Percentiles rank a stretch among this genome's conserved stretches.
phyloP scores from a whole-genome alignment of 2,888 invertebrate genomes.

The Hydroisotoma schaefferi region DNA sequence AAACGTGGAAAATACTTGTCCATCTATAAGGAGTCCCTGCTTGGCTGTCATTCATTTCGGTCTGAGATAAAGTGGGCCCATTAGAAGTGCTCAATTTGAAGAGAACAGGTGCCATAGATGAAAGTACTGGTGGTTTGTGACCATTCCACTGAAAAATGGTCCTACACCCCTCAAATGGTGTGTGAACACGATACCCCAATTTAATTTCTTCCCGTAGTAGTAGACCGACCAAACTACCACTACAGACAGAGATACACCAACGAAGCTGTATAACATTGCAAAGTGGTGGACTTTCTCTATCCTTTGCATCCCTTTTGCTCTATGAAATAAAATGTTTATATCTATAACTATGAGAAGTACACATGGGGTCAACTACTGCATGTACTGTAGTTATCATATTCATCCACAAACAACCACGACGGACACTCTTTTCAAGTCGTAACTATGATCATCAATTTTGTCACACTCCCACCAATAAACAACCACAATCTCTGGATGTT shows the following conservation, averaged over 20 bases:
- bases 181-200: slow-evolving; percentile 48
- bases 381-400: too few relatives aligned
- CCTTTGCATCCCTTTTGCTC: too few relatives aligned
- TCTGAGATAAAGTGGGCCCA: slow-evolving; percentile 33
- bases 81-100: slow-evolving; percentile 19
- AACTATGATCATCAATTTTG: slow-evolving; percentile 13
- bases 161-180: slow-evolving; percentile 44
- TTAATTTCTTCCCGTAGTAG: slow-evolving; percentile 29
- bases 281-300: too few relatives aligned
- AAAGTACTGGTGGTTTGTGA: slow-evolving; percentile 7
- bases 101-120: slow-evolving; percentile 32
- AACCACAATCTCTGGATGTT: background rate
- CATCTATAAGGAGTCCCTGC: too few relatives aligned
- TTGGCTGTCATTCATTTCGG: slow-evolving; percentile 8
- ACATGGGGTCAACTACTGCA: too few relatives aligned
- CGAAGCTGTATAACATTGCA: too few relatives aligned
- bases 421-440: slow-evolving; percentile 6
- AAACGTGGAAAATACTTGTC: too few relatives aligned
- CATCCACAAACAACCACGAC: background rate
- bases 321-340: too few relatives aligned
- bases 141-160: slow-evolving; percentile 36
- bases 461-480: background rate
- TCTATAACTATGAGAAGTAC: too few relatives aligned
- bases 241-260: too few relatives aligned
- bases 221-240: too few relatives aligned